These are phyloP conservation scores for Sarcophaga variegata DNA, from an alignment of 2,888 invertebrate species.

Conservation along the genomic window DNA sequence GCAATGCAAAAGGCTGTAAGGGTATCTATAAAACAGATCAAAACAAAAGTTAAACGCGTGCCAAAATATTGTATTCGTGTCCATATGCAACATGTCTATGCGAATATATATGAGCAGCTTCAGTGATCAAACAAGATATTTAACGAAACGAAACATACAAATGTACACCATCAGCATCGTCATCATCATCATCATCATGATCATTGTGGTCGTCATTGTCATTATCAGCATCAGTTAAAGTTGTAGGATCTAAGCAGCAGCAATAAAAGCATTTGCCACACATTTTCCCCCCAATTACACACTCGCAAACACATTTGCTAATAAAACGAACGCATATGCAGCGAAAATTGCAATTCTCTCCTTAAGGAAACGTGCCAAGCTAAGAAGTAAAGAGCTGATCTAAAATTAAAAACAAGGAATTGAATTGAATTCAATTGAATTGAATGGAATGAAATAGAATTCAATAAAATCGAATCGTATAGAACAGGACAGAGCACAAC, in stretches of 20 bases:
- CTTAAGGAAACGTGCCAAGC: slow-evolving; percentile 6
- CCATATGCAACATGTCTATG: slow-evolving; percentile 18
- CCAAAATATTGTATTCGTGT: slow-evolving; percentile 67
- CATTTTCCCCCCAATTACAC: slow-evolving; percentile 12
- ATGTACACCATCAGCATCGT: slow-evolving; percentile 16
- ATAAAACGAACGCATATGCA: slow-evolving; percentile 51
- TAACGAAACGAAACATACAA: slow-evolving; percentile 12
- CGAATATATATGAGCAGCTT: slow-evolving; percentile 24
- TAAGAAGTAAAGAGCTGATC: neutral
- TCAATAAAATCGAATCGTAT: slow-evolving; percentile 27
- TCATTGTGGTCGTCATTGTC: neutral
- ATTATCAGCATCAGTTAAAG: neutral
- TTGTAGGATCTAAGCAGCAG: neutral
- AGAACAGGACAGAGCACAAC: neutral
- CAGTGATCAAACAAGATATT: slow-evolving; percentile 66
- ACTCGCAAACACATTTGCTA: slow-evolving; percentile 24
- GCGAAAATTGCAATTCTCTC: slow-evolving; percentile 37
- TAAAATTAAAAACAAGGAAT: slow-evolving; percentile 17
- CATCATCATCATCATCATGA: neutral
- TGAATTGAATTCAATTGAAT: slow-evolving; percentile 23
- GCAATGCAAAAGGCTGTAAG: slow-evolving; percentile 55
- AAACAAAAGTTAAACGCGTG: slow-evolving; percentile 69
- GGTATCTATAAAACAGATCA: slow-evolving; percentile 68
- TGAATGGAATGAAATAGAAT: neutral
- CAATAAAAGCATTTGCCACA: slow-evolving; percentile 13